Evolutionary conservation across 1,140 invertebrate genomes (phyloP), one percentile per base, ranked within the genome.

Genomic region (Lucilia cuprina): DNA sequence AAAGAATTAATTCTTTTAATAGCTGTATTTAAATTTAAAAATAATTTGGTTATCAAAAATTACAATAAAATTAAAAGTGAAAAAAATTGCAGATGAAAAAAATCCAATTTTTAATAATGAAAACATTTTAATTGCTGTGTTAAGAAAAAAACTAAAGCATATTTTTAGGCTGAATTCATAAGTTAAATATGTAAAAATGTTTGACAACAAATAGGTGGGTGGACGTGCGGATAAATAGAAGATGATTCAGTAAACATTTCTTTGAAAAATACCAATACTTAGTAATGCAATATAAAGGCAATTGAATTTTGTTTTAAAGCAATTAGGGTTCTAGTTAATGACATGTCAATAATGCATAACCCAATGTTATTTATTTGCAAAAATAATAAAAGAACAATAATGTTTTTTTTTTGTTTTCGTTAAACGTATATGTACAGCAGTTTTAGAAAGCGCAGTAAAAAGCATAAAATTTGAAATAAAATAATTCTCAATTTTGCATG

Each of bases 401-500:
- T n/a, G n/a, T n/a, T n/a, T n/a, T n/a, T n/a, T n/a, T 30, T 30
- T 30, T 30, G n/a, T 19, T 70, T 60, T 70, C 25, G 50, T 55
- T 55, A 55, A 55, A 17, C 25, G 25, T 30, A 30, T 70, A 70
- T 70, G 65, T 70, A 70, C n/a, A 70, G 65, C 65, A 70, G 50
- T 17, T 55, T 70, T 70, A 19, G 60, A 70, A 19, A 80, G 77
- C 74, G 41, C 3, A 30, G n/a, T 41, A 35, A 78, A 80, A 49
- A 47, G 41, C 19, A 25, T 49, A 12, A n/a, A 47, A 8, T 47
- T 80, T 80, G 17, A 19, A 19, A 80, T 19, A 35, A 80, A 80
- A 50, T 41, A 49, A 80, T 49, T 80, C 65, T 21, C 12, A 50
- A 80, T 80, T 30, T 34, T 77, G 41, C 41, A 80, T 80, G 77